These are phyloP conservation scores for Glaucopsyche alexis DNA, from an alignment of 2,888 invertebrate genomes.

Conservation along the genomic window DNA sequence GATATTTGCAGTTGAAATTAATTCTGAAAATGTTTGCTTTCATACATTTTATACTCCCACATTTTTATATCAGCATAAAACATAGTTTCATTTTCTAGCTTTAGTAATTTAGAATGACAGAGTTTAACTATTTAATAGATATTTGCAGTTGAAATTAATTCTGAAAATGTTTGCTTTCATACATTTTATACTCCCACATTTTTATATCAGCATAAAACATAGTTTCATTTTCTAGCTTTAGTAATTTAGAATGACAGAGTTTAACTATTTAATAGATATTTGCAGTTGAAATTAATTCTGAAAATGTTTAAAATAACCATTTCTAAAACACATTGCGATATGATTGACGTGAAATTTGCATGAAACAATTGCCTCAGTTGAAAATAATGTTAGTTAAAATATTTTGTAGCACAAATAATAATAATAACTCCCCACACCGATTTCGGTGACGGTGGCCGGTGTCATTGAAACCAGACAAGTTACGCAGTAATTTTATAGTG, in stretches of 20 bases:
- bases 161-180: not conserved
- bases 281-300: not conserved
- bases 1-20: not conserved
- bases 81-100: too few relatives aligned
- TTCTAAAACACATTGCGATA: not conserved
- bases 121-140: not conserved
- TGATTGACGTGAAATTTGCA: slow-evolving; percentile 2
- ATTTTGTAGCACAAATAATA: not conserved
- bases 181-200: too few relatives aligned
- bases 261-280: not conserved
- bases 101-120: too few relatives aligned
- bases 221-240: too few relatives aligned
- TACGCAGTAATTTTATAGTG: too few relatives aligned
- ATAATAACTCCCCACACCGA: too few relatives aligned
- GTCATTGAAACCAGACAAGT: too few relatives aligned
- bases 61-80: too few relatives aligned
- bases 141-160: not conserved
- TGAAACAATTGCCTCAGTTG: not conserved
- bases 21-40: not conserved
- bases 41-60: too few relatives aligned
- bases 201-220: too few relatives aligned
- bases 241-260: too few relatives aligned
- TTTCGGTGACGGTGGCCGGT: too few relatives aligned
- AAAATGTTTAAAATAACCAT: slow-evolving; percentile 3
- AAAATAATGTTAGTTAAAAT: not conserved